A percentile compares a stretch with the other conserved stretches of the same genome.
Evolutionary conservation across 2,888 invertebrate species (phyloP).

Genomic region (Pecten maximus): DNA sequence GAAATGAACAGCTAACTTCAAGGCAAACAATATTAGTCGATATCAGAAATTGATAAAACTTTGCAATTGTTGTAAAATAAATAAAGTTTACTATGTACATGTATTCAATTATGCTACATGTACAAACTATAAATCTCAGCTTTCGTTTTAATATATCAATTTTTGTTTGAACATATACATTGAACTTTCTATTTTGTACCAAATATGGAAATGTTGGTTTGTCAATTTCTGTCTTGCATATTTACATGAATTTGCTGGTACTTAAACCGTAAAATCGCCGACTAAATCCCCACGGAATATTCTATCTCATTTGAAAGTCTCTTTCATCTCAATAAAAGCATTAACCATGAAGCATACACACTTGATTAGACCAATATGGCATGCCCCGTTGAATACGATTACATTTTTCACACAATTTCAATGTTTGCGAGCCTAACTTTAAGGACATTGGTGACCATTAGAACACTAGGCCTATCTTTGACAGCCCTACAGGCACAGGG

Average conservation of each 20-base stretch:
- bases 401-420: slow-evolving; percentile 3
- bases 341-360: not conserved
- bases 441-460: not conserved
- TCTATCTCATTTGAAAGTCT: slow-evolving; percentile 28
- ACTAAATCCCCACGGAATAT: not conserved
- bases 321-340: slow-evolving; percentile 1
- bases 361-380: not conserved
- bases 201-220: not conserved
- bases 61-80: no score
- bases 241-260: not conserved
- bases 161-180: not conserved
- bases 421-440: not conserved
- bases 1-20: no score
- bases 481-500: not conserved
- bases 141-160: no score
- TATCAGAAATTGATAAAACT: no score
- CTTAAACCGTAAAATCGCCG: not conserved
- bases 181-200: not conserved
- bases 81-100: no score
- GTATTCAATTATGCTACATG: no score
- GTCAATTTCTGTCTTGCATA: not conserved
- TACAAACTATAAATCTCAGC: no score
- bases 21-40: no score
- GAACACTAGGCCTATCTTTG: not conserved
- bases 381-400: not conserved